These are phyloP conservation scores for Enhydra lutris DNA, from an alignment of 2,113 vertebrate genomes.

Conservation along the genomic window DNA sequence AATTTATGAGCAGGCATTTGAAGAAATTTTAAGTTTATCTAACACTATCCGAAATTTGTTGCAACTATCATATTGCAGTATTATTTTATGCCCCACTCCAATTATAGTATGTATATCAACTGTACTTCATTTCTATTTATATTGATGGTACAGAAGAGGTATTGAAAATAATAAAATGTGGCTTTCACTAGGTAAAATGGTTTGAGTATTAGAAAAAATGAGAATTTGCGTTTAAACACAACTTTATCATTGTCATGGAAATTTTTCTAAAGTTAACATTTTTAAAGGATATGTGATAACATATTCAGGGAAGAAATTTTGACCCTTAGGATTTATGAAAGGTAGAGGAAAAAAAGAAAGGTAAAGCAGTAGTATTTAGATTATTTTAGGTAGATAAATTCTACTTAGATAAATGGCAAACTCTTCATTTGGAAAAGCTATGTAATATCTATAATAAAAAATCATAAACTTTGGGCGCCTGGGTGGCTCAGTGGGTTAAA, in stretches of 20 bases:
- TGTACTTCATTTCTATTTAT: slow-evolving; percentile 12
- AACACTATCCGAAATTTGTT: not conserved
- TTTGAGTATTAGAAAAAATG: not conserved
- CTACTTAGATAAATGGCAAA: not conserved
- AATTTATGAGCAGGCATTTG: not conserved
- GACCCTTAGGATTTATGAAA: not conserved
- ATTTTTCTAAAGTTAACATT: not conserved
- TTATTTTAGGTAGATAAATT: not conserved
- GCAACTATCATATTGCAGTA: not conserved
- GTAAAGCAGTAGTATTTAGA: not conserved
- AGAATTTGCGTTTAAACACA: not conserved
- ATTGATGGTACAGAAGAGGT: not conserved
- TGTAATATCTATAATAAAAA: not conserved
- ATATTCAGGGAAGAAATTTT: slow-evolving; percentile 6
- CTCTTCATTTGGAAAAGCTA: not conserved
- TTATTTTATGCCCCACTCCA: not conserved
- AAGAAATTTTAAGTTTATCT: slow-evolving; percentile 1
- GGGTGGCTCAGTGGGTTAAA: no score
- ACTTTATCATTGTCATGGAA: not conserved
- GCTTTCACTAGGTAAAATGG: not conserved
- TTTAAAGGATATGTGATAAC: not conserved
- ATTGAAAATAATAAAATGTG: not conserved
- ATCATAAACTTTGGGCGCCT: not conserved
- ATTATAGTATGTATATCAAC: not conserved
- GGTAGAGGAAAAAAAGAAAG: not conserved